Base-by-base conservation (phyloP, 2,888 invertebrate species). In the Drosophila longiperda region DNA sequence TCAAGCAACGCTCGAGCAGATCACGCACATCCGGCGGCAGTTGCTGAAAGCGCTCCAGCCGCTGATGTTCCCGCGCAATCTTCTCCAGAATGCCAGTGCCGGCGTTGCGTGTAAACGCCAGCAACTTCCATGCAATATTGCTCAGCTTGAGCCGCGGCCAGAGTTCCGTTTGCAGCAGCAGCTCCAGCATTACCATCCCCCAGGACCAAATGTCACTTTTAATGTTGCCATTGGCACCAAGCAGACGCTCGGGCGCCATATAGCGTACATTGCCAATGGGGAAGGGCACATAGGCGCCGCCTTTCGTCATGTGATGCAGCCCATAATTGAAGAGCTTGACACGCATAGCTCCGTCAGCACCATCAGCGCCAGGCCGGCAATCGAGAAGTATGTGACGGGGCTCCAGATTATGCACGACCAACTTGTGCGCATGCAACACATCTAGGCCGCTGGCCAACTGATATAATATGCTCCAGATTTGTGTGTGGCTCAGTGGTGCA, bases 201-300 rank as follows among this genome's bases (percentile, higher is more conserved):
- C 98, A 93, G 1, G 98, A 96, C 99, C 99, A 99, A 34, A 98
- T 95, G 93, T 99, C 99, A 23, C 96, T 96, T 92, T 97, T 96
- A 0, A 96, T 95, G 57, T 97, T 96, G 60, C 95, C 94, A 33
- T 95, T 95, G 60, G 90, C 80, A 1, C 95, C 95, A 4, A 97
- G 91, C 82, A 97, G 95, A 42, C 96, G 95, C 93, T 98, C 98
- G 0, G 98, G 98, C 29, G 98, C 96, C 74, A 96, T 94, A 90
- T 97, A 98, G 80, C 95, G 95, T 60, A 97, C 95, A 83, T 96
- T 95, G 9, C 97, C 96, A 81, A 97, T 95, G 70, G 99, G 98
- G 94, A 99, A 99, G 17, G 97, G 95, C 2, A 99, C 98, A 92
- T 97, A 96, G 89, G 95, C 95, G 17, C 98, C 98, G 91, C 95